These are phyloP conservation scores for Pseudococcus jackbeardsleyi DNA, from an alignment of 2,888 invertebrate species.

Conservation along the genomic window DNA sequence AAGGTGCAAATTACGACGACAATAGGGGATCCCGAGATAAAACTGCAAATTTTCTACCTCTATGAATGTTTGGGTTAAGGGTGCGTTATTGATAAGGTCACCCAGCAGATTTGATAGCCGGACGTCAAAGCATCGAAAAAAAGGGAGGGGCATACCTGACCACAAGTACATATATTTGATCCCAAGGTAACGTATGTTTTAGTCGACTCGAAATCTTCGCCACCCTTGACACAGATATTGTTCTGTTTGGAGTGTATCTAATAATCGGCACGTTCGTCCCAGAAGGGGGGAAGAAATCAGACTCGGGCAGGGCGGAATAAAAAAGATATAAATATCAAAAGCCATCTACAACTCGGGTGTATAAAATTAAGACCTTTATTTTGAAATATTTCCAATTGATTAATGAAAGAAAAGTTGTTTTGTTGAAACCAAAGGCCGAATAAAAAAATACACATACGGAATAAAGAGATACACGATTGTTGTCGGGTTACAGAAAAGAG, in stretches of 20 bases:
- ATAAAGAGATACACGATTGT: neutral
- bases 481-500: neutral
- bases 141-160: neutral
- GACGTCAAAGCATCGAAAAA: neutral
- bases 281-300: neutral
- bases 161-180: neutral
- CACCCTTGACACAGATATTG: neutral
- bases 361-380: constrained; percentile 58
- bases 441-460: neutral
- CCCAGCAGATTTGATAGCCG: neutral
- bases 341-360: neutral
- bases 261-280: neutral
- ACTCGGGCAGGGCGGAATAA: neutral
- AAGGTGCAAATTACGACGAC: neutral
- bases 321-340: constrained; percentile 9
- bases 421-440: neutral
- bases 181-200: neutral
- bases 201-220: neutral
- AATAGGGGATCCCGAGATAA: neutral
- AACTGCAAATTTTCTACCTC: neutral
- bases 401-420: constrained; percentile 58
- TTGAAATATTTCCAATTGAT: constrained; percentile 60
- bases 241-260: neutral
- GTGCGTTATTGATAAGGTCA: neutral
- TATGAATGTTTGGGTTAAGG: neutral